These are phyloP conservation scores for Harpagus bidentatus DNA, from an alignment of 2,113 vertebrate genomes.

Conservation along the genomic window DNA sequence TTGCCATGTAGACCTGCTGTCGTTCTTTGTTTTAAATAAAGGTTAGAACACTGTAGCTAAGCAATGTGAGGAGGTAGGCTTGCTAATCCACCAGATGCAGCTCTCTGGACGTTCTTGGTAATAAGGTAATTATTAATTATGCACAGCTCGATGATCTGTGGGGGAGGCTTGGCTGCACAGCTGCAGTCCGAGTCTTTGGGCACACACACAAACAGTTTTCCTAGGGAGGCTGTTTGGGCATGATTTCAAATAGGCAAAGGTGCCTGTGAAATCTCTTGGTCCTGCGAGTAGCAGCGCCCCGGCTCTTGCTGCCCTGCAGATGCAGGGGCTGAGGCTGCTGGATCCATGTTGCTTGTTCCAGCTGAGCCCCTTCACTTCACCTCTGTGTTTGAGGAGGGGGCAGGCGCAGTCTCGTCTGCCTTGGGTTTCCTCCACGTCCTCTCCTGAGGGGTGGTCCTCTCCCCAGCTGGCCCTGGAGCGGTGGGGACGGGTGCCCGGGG, in stretches of 20 bases:
- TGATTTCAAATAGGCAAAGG: neutral
- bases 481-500: accelerated
- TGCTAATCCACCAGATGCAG: neutral
- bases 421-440: accelerated
- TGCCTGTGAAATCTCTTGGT: neutral
- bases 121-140: neutral
- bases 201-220: neutral
- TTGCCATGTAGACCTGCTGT: neutral
- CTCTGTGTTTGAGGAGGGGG: neutral
- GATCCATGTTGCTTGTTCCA: neutral
- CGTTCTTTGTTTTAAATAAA: neutral
- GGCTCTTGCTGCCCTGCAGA: neutral
- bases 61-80: neutral
- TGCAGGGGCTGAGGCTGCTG: neutral
- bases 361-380: neutral
- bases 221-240: neutral
- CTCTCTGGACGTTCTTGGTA: neutral
- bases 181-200: neutral
- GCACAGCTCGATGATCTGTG: neutral
- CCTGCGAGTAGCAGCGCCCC: accelerated
- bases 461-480: neutral
- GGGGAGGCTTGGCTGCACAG: neutral
- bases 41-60: neutral
- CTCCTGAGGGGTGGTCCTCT: neutral
- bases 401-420: accelerated